phyloP scores from a whole-genome alignment of 2,888 invertebrate genomes.

The Pollenia amentaria region DNA sequence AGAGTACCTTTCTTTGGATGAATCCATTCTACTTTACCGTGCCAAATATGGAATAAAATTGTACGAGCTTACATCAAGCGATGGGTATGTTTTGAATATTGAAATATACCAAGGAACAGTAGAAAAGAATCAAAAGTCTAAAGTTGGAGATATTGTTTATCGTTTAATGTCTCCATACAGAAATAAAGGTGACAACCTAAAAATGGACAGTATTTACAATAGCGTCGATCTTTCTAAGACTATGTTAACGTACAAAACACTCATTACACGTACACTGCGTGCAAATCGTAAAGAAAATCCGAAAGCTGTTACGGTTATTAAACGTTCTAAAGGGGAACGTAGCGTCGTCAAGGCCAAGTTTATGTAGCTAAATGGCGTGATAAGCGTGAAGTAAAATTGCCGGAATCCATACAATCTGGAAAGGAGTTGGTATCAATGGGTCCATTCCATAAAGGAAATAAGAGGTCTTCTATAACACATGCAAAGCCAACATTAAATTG shows the following conservation, averaged over 20 bases:
- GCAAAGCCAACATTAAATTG: too few species aligned
- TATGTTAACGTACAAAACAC: conserved; percentile 9
- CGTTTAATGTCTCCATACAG: conserved; percentile 39
- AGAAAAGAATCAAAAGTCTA: conserved; percentile 25
- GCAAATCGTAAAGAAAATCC: conserved; percentile 41
- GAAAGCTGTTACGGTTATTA: conserved; percentile 11
- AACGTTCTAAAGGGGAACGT: neutral
- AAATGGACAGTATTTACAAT: conserved; percentile 65
- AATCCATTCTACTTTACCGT: too few species aligned
- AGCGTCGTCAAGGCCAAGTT: conserved; percentile 22
- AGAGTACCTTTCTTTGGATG: conserved; percentile 43
- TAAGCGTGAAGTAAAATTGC: conserved; percentile 41
- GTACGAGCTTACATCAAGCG: too few species aligned
- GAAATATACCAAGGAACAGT: conserved; percentile 33
- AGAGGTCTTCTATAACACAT: too few species aligned
- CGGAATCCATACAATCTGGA: conserved; percentile 47
- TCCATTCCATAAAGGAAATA: too few species aligned
- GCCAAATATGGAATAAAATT: too few species aligned
- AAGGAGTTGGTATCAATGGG: neutral
- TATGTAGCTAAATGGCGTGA: conserved; percentile 30
- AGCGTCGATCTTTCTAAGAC: too few species aligned
- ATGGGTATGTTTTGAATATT: too few species aligned
- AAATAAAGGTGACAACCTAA: conserved; percentile 63
- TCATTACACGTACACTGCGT: neutral
- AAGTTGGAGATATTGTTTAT: conserved; percentile 47